phyloP scores from a whole-genome alignment of 2,113 vertebrate genomes.

The Syngnathus scovelli region DNA sequence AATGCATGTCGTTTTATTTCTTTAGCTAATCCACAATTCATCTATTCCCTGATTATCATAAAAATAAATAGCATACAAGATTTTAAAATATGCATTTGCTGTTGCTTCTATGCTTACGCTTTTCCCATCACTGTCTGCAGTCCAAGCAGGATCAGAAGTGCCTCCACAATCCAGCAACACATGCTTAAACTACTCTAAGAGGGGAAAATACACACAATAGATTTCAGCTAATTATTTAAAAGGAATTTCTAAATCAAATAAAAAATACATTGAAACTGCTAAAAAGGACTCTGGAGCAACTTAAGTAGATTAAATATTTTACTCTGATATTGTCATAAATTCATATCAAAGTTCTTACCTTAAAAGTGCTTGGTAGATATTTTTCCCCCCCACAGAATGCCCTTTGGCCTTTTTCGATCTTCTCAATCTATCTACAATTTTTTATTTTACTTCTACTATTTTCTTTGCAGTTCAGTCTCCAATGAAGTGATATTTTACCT shows the following conservation, averaged over 20 bases:
- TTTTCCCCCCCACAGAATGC: neutral
- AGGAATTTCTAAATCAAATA: neutral
- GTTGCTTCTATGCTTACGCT: conserved; percentile 61
- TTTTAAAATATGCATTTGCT: neutral
- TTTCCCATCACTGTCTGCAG: conserved; percentile 44
- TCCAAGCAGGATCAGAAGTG: conserved; percentile 55
- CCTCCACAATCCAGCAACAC: conserved; percentile 37
- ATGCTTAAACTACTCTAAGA: conserved; percentile 8
- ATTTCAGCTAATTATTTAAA: neutral
- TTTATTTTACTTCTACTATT: neutral
- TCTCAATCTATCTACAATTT: neutral
- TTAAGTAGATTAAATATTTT: neutral
- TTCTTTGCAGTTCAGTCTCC: conserved; percentile 11
- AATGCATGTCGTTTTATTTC: neutral
- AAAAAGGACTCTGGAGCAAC: neutral
- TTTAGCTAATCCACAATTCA: no score
- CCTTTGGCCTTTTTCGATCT: neutral
- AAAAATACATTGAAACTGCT: neutral
- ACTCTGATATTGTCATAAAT: neutral
- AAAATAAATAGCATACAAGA: neutral
- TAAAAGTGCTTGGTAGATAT: conserved; percentile 11
- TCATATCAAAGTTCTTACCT: conserved; percentile 34
- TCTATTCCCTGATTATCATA: no score
- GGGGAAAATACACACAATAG: neutral
- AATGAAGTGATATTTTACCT: conserved; percentile 18